These are phyloP conservation scores for Camptogramma bilineatum DNA, from an alignment of 2,888 invertebrate species.

Conservation along the genomic window DNA sequence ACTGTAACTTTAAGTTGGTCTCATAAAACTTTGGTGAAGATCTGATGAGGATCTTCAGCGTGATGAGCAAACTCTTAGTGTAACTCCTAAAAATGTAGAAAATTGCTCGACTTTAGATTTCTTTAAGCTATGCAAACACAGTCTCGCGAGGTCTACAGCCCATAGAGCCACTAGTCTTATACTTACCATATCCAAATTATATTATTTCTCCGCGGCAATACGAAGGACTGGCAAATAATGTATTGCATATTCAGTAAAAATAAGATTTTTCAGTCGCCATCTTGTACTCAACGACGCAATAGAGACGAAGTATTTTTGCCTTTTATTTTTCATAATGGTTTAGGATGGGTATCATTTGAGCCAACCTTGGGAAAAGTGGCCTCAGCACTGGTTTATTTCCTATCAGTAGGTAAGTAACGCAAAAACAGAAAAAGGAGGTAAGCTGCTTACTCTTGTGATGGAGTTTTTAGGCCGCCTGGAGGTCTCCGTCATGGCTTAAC, in stretches of 20 bases:
- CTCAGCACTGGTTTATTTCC: constrained; percentile 2
- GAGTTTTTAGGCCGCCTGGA: no score
- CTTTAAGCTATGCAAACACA: no score
- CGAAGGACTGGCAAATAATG: constrained; percentile 56
- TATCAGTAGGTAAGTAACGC: not conserved
- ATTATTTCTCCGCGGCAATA: constrained; percentile 42
- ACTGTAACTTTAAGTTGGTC: no score
- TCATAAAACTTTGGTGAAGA: no score
- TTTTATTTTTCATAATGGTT: constrained; percentile 44
- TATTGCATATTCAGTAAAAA: constrained; percentile 72
- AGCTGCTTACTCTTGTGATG: not conserved
- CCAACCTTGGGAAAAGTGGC: not conserved
- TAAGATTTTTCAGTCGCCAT: constrained; percentile 58
- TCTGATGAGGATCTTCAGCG: no score
- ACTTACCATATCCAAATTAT: constrained; percentile 31
- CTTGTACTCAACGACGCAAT: constrained; percentile 59
- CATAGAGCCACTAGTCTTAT: no score
- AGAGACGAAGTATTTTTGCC: constrained; percentile 48
- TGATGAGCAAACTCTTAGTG: no score
- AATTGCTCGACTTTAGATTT: no score
- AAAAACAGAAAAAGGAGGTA: no score
- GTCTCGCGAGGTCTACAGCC: no score
- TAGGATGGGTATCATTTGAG: constrained; percentile 25
- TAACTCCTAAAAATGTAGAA: no score
- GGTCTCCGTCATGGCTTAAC: no score